Percentiles rank a stretch among this genome's conserved stretches.
Conservation (phyloP, 2,797 vertebrate genomes). For the Scolopax rusticola region DNA sequence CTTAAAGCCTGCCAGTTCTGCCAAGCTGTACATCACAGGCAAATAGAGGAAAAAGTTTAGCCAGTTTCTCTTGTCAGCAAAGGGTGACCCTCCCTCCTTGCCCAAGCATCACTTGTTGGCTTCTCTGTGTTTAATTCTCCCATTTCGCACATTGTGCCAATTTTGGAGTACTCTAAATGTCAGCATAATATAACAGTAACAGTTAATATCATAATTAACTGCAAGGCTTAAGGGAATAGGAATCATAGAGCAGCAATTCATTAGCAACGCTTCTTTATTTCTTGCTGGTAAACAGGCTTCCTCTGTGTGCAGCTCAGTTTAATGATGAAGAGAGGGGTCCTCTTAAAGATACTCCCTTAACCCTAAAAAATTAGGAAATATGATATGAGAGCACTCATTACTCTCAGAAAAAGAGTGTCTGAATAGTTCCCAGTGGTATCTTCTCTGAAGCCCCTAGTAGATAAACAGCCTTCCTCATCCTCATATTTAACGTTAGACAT, state of each 20-base stretch:
- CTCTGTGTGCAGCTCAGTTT: neutral
- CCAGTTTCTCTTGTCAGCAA: neutral
- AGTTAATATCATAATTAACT: constrained; percentile 49
- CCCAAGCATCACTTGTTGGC: neutral
- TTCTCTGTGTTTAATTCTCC: neutral
- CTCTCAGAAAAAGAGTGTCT: neutral
- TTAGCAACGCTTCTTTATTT: neutral
- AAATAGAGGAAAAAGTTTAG: neutral
- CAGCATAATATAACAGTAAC: neutral
- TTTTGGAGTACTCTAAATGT: constrained; percentile 21
- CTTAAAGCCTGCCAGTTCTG: neutral
- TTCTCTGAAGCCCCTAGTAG: neutral
- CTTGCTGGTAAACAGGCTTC: neutral
- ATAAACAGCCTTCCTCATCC: neutral
- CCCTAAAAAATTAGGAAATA: neutral
- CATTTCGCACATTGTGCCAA: neutral
- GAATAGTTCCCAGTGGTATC: neutral
- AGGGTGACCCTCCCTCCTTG: neutral
- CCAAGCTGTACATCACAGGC: neutral
- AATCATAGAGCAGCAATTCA: constrained; percentile 24
- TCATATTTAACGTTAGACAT: neutral
- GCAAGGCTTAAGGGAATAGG: constrained; percentile 11
- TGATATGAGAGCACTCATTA: accelerated
- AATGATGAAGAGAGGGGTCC: neutral
- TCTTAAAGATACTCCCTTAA: neutral